Conservation (phyloP, 2,797 vertebrate species). For the Choloepus didactylus region DNA sequence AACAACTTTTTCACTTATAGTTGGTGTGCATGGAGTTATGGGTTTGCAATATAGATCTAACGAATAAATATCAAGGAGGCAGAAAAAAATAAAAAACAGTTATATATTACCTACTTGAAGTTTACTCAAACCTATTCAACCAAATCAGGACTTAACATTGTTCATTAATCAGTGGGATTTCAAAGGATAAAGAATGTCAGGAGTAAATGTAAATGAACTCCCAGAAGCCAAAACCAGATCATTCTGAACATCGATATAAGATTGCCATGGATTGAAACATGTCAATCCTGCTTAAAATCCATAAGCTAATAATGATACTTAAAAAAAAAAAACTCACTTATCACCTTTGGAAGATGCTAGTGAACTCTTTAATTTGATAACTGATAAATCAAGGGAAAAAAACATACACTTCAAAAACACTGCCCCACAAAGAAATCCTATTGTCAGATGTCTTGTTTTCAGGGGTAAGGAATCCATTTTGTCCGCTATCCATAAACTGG, state of each 20-base stretch:
- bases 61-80: neutral
- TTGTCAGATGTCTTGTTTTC: neutral
- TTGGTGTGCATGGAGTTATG: neutral
- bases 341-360: neutral
- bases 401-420: neutral
- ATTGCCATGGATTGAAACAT: neutral
- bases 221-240: neutral
- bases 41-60: neutral
- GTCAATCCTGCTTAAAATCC: neutral
- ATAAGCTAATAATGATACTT: neutral
- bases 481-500: neutral
- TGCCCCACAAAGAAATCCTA: constrained; percentile 60
- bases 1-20: constrained; percentile 16
- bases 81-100: constrained; percentile 52
- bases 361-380: constrained; percentile 50
- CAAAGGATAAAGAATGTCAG: constrained; percentile 23
- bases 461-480: neutral
- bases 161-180: constrained; percentile 35
- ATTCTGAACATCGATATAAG: constrained; percentile 9
- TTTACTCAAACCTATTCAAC: constrained; percentile 40
- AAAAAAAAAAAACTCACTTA: neutral
- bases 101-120: neutral
- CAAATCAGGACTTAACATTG: constrained; percentile 5
- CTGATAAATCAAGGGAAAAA: neutral
- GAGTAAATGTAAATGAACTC: constrained; percentile 44